Base-by-base conservation (phyloP, 2,113 vertebrate species). In the Atractosteus spatula region DNA sequence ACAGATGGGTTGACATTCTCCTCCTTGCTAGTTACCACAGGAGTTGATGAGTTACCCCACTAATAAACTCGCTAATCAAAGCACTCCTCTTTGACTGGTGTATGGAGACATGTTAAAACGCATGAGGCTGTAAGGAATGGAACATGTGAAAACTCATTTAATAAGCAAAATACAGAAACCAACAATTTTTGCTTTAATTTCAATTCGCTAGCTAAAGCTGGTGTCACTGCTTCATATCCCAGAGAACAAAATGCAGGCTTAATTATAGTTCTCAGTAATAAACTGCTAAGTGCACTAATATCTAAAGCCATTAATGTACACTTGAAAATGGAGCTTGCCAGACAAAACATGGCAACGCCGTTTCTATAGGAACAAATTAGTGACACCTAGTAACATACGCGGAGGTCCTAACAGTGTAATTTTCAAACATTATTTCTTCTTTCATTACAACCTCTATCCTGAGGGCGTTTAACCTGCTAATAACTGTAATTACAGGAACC, bases 321-420 rank as follows among this genome's bases (percentile, higher is more conserved):
- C 56, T 59, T 51, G 47, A 59, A 59, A n/a, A 7, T 59, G 56
- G 56, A 59, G 56, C 56, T 8, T 55, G 54, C 54, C 4, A 51
- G 56, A 59, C 11, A n/a, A 59, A 12, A 59, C 56, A 59, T 59
- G 3, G 56, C 56, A 59, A 59, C 56, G 11, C 11, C 56, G 56
- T 59, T n/a, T 59, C 56, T 59, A 59, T 59, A n/a, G 56, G n/a
- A 59, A 59, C 56, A 59, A 59, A 59, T 59, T 59, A 59, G 12
- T 8, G 56, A 59, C 56, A 59, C 56, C 56, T 59, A 59, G 56
- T n/a, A 12, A 59, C 56, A 7, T 12, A 59, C 56, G 56, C 56
- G 3, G 56, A 59, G 12, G 11, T 59, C 56, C n/a, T 59, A 14
- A 59, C n/a, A 59, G 56, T 59, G 3, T 59, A 59, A 59, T 59